Conservation (phyloP, 2,888 invertebrate species). For the Siphlonurus alternatus region DNA sequence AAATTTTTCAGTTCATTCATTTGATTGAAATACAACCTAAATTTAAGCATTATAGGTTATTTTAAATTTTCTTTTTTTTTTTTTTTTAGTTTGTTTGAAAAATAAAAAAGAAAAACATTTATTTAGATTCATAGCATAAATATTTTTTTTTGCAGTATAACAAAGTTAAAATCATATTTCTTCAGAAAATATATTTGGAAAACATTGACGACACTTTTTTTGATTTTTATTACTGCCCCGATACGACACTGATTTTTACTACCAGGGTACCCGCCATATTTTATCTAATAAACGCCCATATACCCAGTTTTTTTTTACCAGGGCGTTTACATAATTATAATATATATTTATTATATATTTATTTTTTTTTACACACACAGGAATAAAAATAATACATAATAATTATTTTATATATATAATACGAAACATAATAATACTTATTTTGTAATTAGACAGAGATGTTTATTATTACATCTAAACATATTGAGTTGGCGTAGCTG, state of each 20-base stretch:
- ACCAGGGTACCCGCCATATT: not conserved
- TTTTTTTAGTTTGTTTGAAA: not conserved
- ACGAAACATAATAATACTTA: not conserved
- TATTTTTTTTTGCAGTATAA: not conserved
- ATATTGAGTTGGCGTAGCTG: not conserved
- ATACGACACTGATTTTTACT: not conserved
- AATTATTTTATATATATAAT: not conserved
- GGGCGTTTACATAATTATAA: too few species aligned
- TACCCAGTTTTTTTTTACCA: too few species aligned
- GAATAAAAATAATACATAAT: not conserved
- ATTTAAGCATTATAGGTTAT: not conserved
- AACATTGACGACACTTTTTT: not conserved
- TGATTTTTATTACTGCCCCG: not conserved
- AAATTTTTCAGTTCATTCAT: too few species aligned
- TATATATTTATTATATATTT: not conserved
- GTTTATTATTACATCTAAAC: not conserved
- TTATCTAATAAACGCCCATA: too few species aligned
- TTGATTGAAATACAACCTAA: not conserved
- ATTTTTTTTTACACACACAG: not conserved
- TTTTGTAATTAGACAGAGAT: not conserved
- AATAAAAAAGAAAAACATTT: not conserved
- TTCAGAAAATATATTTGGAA: not conserved
- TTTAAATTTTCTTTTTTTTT: not conserved
- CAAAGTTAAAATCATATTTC: not conserved
- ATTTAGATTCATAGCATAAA: not conserved